These are phyloP conservation scores for Hyppa rectilinea DNA, from an alignment of 2,888 invertebrate species.

Conservation along the genomic window DNA sequence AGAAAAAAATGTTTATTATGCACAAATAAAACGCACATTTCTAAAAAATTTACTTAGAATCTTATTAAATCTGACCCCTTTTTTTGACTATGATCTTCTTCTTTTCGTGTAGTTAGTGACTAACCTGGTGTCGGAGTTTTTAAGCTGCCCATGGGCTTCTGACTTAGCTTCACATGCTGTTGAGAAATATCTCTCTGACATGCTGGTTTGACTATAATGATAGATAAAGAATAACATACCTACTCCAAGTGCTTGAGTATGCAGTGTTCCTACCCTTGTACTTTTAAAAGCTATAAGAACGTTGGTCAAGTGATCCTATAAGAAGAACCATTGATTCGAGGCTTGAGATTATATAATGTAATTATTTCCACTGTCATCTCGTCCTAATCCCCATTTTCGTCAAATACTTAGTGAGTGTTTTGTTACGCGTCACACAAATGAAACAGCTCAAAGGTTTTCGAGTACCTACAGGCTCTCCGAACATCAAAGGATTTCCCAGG, in stretches of 20 bases:
- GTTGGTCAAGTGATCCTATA: not conserved
- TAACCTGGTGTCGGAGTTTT: too few species aligned
- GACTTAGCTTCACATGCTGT: too few species aligned
- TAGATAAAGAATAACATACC: not conserved
- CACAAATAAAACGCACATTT: too few species aligned
- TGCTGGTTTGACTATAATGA: not conserved
- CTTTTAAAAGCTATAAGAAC: not conserved
- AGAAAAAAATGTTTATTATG: too few species aligned
- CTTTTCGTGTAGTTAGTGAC: too few species aligned
- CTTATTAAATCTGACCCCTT: too few species aligned
- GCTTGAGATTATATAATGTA: not conserved
- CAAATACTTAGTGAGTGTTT: conserved; percentile 59
- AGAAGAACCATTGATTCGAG: not conserved
- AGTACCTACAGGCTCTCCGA: conserved; percentile 61
- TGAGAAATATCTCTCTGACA: too few species aligned
- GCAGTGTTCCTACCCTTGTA: not conserved
- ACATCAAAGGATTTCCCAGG: conserved; percentile 70
- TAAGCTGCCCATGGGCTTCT: too few species aligned
- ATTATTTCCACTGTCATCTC: conserved; percentile 21
- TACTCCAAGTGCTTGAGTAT: not conserved
- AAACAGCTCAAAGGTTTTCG: conserved; percentile 64
- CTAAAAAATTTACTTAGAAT: too few species aligned
- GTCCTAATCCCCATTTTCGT: conserved; percentile 33
- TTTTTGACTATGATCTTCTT: too few species aligned
- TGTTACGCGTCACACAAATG: conserved; percentile 64